These are phyloP conservation scores for Geococcyx californianus DNA, from an alignment of 2,113 vertebrate genomes.

Conservation along the genomic window DNA sequence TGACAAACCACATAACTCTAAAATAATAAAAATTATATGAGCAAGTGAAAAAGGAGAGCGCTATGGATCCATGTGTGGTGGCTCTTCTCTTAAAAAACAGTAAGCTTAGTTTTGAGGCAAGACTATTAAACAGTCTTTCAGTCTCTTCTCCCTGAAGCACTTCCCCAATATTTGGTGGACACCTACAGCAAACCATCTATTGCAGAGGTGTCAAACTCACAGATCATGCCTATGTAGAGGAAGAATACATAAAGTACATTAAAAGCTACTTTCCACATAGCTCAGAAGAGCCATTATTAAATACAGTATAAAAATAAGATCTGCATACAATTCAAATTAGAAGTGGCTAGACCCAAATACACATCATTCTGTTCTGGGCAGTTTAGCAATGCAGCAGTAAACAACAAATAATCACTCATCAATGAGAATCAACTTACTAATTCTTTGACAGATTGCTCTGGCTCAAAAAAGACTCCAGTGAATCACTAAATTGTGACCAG, in stretches of 20 bases:
- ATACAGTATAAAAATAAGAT: background rate
- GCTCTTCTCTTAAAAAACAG: background rate
- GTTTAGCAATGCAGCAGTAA: background rate
- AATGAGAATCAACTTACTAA: background rate
- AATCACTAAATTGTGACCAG: background rate
- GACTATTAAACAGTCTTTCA: background rate
- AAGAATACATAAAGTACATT: background rate
- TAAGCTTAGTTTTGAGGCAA: background rate
- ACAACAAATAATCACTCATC: background rate
- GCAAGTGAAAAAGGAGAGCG: background rate
- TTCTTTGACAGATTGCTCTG: background rate
- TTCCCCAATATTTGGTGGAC: background rate
- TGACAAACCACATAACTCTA: background rate
- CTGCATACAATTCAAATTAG: background rate
- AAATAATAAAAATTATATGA: background rate
- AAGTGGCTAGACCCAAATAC: background rate
- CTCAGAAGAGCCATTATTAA: background rate
- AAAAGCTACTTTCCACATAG: background rate
- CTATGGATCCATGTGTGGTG: background rate
- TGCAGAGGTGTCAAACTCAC: no score
- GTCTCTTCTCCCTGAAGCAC: background rate
- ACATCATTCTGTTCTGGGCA: background rate
- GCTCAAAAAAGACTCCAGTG: background rate
- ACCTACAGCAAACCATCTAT: background rate
- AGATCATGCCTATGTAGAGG: background rate